Evolutionary conservation across 2,113 vertebrate species (phyloP), one percentile per base, ranked within the genome.

Genomic region (Dipodomys spectabilis): DNA sequence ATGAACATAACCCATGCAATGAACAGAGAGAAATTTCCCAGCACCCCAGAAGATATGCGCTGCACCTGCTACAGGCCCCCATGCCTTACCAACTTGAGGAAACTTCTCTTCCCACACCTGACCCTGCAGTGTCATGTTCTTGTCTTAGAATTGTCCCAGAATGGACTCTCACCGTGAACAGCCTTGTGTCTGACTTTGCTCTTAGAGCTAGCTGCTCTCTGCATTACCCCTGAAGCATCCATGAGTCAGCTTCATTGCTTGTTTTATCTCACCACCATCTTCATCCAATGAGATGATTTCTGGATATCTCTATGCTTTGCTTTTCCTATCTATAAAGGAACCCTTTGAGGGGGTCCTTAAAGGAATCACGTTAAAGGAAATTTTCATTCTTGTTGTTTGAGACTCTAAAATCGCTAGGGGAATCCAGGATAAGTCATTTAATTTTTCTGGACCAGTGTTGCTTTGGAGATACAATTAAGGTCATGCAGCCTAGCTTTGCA

Each of bases 221-320:
- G 49, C 49, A 77, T 44, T 7, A 22, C 9, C 39, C 80, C 25
- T 13, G 67, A 5, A 30, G 68, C 9, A 10, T 39, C 22, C 57
- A 67, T 28, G 25, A 64, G 22, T 69, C 9, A 39, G 71, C 15
- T 92, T 84, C 60, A 57, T 23, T 53, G 28, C 28, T 39, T 28
- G 28, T 68, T 45, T 84, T 74, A 39, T 30, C 35, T 75, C 72
- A 69, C 62, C 81, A 7, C 74, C 68, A 30, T 67, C 65, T 92
- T 69, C 64, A 32, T 44, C 16, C 45, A 64, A 15, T 69, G 9
- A 15, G 73, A 49, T 53, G 44, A 49, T 30, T 72, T 78, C 86
- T 71, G 4, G 15, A 2, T 62, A 23, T 22, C 49, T 57, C 13
- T 57, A 74, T 8, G 7, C 27, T 79, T 44, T 45, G 25, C 11